Base-by-base conservation (phyloP, 2,888 invertebrate genomes). In the Dolomedes plantarius region DNA sequence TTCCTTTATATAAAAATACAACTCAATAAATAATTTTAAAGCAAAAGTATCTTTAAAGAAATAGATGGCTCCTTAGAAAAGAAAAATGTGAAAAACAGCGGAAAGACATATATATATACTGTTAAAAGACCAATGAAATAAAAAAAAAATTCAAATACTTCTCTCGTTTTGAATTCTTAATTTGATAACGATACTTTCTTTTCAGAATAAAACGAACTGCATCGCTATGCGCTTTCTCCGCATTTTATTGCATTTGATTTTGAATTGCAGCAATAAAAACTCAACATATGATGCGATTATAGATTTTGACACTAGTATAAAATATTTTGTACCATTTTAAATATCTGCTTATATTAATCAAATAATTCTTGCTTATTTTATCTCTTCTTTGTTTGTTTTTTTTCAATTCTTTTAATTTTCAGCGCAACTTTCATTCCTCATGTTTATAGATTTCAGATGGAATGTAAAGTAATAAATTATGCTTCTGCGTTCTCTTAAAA, bases 121-220 rank as follows among this genome's bases (percentile, higher is more conserved):
- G 6, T 36, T 36, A 36, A 36, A 36, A 36, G 16, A 46, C 41
- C 36, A 46, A 16, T 46, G 41, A 46, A 46, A 46, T 46, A 16
- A 46, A 46, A 46, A 46, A 46, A 16, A 46, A 11, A 16, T 46
- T 46, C 16, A 46, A 46, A 46, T 46, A 1, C 16, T 46, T 46
- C 41, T 46, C 41, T 46, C 41, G 41, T 46, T 46, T 46, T 46
- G 41, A 46, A 46, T 46, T 16, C 41, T 46, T 46, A 46, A 46
- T 46, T 46, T 46, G 41, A 46, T 46, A 46, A 46, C 9, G 16
- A 46, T 46, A 46, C 41, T 5, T 46, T 46, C 41, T 46, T 46
- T 46, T 46, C 16, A 46, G 2, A 46, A 13, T 46, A 46, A 46
- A 46, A 46, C 16, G n/a, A 46, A n/a, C 6, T 46, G 9, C 41